Evolutionary conservation across 2,113 vertebrate genomes (phyloP).

Genomic region (Tringa solitaria): DNA sequence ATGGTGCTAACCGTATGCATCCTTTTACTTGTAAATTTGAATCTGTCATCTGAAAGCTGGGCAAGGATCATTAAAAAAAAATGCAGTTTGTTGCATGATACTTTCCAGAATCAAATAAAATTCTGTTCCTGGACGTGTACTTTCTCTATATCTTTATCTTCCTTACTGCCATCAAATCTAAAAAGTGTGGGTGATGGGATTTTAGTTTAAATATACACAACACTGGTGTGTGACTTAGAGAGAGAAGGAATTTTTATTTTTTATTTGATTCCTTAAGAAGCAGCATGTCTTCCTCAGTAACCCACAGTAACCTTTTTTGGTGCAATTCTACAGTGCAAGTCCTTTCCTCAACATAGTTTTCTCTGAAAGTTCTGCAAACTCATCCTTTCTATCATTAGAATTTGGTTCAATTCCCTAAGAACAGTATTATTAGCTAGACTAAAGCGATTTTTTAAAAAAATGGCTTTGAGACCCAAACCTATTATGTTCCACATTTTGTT

Average conservation of each 20-base stretch:
- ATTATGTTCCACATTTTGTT: neutral
- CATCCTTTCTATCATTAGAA: neutral
- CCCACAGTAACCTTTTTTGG: neutral
- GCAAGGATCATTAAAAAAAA: neutral
- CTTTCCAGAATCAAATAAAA: constrained; percentile 42
- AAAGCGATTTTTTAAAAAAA: neutral
- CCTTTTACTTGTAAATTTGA: neutral
- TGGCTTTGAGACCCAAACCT: neutral
- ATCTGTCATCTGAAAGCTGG: neutral
- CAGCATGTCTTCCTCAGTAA: neutral
- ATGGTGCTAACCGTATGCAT: neutral
- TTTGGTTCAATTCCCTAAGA: neutral
- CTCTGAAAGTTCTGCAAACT: neutral
- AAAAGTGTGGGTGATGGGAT: neutral
- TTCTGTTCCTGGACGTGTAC: neutral
- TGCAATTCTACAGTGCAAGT: neutral
- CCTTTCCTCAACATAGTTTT: neutral
- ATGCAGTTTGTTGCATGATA: neutral
- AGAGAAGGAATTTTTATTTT: neutral
- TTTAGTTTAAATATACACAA: neutral
- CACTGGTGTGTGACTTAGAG: neutral
- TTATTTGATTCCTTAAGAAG: neutral
- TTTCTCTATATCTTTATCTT: constrained; percentile 26
- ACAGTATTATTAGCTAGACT: neutral
- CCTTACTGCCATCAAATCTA: neutral